Conservation (phyloP, 2,888 invertebrate species). For the Harpagoxenus sublaevis region DNA sequence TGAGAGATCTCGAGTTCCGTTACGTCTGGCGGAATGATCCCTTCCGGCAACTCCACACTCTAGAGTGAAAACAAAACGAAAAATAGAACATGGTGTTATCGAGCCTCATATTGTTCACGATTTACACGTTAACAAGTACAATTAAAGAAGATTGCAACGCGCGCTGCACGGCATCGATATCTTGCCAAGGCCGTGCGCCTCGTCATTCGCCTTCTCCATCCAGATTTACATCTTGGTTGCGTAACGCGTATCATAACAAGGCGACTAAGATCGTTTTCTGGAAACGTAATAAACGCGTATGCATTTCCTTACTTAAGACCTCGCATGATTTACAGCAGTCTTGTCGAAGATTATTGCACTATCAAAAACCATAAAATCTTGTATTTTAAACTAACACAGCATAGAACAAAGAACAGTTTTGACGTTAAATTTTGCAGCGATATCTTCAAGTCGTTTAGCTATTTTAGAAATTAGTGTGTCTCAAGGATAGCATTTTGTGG, state of each 20-base stretch:
- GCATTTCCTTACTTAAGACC: background rate
- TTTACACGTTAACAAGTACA: slow-evolving; percentile 13
- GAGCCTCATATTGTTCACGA: background rate
- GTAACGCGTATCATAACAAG: slow-evolving; percentile 47
- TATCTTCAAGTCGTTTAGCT: background rate
- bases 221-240: slow-evolving; percentile 49
- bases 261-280: slow-evolving; percentile 30
- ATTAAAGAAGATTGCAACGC: slow-evolving; percentile 35
- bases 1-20: slow-evolving; percentile 88
- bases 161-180: slow-evolving; percentile 13
- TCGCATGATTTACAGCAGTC: background rate
- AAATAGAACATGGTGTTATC: background rate
- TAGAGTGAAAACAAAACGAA: slow-evolving; percentile 66
- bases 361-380: background rate
- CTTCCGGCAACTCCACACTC: slow-evolving; percentile 85
- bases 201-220: slow-evolving; percentile 36
- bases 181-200: slow-evolving; percentile 50
- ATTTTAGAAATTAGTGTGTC: background rate
- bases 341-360: background rate
- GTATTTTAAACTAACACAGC: background rate
- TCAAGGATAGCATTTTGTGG: background rate
- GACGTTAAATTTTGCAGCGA: background rate
- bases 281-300: background rate
- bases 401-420: background rate
- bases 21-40: slow-evolving; percentile 88